phyloP scores from a whole-genome alignment of 92 coral and sea anemone species.

The Actinernus sp. region DNA sequence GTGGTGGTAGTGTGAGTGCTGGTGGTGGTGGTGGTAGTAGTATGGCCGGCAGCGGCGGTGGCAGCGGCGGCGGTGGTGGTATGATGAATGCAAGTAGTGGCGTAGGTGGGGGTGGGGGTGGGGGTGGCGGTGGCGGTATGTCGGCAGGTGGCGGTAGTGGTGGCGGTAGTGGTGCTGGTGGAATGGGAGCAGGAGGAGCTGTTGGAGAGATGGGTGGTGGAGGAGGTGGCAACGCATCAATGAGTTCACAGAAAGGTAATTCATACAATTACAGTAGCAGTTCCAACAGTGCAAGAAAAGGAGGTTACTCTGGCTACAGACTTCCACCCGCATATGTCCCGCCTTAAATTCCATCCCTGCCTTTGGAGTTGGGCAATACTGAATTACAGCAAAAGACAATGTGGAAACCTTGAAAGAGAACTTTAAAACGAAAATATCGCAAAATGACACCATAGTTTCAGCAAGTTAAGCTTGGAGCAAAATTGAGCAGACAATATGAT shows the following conservation, averaged over 20 bases:
- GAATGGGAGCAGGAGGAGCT: conserved; percentile 39
- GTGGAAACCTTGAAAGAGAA: too few species aligned
- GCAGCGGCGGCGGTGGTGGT: conserved; percentile 1
- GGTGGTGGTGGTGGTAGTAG: conserved; percentile 4
- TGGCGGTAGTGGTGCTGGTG: conserved; percentile 35
- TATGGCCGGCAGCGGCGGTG: conserved; percentile 8
- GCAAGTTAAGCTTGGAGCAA: too few species aligned
- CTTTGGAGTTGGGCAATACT: too few species aligned
- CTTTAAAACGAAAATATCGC: too few species aligned
- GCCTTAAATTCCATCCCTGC: conserved; percentile 62
- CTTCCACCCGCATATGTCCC: conserved; percentile 99
- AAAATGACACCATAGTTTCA: too few species aligned
- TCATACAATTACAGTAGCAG: conserved; percentile 75
- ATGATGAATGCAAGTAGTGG: conserved; percentile 14
- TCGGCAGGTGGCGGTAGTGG: conserved; percentile 5
- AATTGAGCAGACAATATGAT: too few species aligned
- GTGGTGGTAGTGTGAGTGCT: conserved; percentile 22
- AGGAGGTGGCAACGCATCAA: conserved; percentile 20
- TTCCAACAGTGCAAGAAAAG: conserved; percentile 62
- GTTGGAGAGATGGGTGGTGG: too few species aligned
- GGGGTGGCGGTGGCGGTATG: conserved; percentile 18
- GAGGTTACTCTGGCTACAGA: conserved; percentile 89
- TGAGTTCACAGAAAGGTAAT: conserved; percentile 28
- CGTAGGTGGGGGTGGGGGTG: conserved; percentile 20
- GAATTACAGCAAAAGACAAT: too few species aligned